A percentile compares a stretch with the other conserved stretches of the same genome.
Evolutionary conservation across 1,140 invertebrate species (phyloP).

Genomic region (Caenorhabditis tropicalis): DNA sequence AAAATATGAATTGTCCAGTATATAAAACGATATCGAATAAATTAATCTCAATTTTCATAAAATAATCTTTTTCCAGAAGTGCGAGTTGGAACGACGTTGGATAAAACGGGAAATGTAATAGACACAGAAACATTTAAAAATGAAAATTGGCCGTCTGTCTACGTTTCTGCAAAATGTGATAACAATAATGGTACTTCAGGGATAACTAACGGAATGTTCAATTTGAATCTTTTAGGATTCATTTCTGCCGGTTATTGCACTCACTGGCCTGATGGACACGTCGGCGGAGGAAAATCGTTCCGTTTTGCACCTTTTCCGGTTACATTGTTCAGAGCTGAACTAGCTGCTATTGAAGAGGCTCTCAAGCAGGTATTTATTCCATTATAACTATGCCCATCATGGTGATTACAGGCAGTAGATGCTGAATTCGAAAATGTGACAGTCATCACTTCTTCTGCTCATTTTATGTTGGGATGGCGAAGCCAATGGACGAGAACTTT

Average conservation of each 20-base stretch:
- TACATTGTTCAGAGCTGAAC: conserved; percentile 21
- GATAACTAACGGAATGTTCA: no score
- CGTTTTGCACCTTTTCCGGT: conserved; percentile 1
- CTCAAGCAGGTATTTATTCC: neutral
- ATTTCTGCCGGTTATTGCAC: conserved; percentile 28
- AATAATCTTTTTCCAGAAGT: no score
- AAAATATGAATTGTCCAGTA: neutral
- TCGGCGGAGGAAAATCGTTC: neutral
- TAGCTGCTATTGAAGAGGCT: conserved; percentile 28
- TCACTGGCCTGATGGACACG: conserved; percentile 17
- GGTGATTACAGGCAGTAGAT: neutral
- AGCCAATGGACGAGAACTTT: neutral
- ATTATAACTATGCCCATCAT: neutral
- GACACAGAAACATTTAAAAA: neutral
- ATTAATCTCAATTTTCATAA: no score
- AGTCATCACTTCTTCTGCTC: conserved; percentile 2
- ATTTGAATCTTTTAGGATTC: neutral
- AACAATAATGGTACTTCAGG: neutral
- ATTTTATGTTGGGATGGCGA: conserved; percentile 18
- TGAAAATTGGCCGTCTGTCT: neutral
- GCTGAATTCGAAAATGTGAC: conserved; percentile 9
- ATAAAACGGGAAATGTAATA: conserved; percentile 13
- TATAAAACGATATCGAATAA: no score
- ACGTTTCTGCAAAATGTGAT: neutral
- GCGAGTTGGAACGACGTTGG: neutral